phyloP scores from a whole-genome alignment of 1,140 invertebrate species.

The Caenorhabditis elegans region WBcel235 BX284603.4:12241501-12242000 shows the following conservation, averaged over 20 bases:
- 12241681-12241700: neutral
- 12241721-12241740: neutral
- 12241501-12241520: neutral
- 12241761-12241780: neutral
- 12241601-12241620: too few species aligned
- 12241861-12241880: neutral
- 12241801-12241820: constrained; percentile 26
- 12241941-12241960: too few species aligned
- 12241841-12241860: neutral
- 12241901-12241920: too few species aligned
- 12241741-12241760: neutral
- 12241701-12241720: neutral
- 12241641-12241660: neutral
- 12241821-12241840: constrained; percentile 42
- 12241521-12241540: neutral
- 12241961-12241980: too few species aligned
- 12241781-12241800: neutral
- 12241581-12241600: too few species aligned
- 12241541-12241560: neutral
- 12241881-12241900: too few species aligned
- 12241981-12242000: too few species aligned
- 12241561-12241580: neutral
- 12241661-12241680: neutral
- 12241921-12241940: too few species aligned
- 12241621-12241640: neutral